Conservation (phyloP, 2,797 vertebrate genomes). For the Geotrypetes seraphini region DNA sequence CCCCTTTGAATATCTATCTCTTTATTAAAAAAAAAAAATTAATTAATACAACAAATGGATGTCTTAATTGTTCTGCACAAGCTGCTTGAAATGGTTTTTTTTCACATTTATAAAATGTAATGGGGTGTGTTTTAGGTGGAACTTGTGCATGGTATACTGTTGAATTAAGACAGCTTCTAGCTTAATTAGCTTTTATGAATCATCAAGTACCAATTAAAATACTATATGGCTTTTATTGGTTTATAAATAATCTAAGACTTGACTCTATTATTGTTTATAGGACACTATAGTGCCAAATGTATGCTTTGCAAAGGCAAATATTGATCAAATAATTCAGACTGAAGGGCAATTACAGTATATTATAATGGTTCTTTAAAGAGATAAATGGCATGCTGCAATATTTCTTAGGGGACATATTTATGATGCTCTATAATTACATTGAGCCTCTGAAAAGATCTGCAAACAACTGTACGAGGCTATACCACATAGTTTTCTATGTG, state of each 20-base stretch:
- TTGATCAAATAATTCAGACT: constrained; percentile 37
- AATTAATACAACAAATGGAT: constrained; percentile 11
- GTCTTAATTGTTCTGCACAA: no score
- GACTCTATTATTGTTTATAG: constrained; percentile 42
- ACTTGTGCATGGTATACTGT: constrained; percentile 7
- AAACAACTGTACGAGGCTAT: no score
- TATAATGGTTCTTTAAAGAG: constrained; percentile 33
- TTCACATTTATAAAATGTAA: constrained; percentile 13
- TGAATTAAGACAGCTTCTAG: constrained; percentile 20
- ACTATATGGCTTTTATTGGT: constrained; percentile 32
- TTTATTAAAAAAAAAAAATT: no score
- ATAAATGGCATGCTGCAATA: constrained; percentile 23
- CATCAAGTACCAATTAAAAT: constrained; percentile 42
- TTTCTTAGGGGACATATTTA: constrained; percentile 10
- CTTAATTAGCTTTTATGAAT: constrained; percentile 45
- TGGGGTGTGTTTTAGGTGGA: constrained; percentile 21
- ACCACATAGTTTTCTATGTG: no score
- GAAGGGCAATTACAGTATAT: constrained; percentile 32
- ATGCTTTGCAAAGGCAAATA: constrained; percentile 38
- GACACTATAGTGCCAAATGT: constrained; percentile 29
- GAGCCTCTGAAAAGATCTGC: constrained; percentile 15
- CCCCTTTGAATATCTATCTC: no score
- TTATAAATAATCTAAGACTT: constrained; percentile 37
- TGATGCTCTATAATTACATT: constrained; percentile 8
- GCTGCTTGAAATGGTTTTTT: no score